Evolutionary conservation across 2,113 vertebrate species (phyloP), one percentile per base, ranked within the genome.

Genomic region (Silurus glanis): DNA sequence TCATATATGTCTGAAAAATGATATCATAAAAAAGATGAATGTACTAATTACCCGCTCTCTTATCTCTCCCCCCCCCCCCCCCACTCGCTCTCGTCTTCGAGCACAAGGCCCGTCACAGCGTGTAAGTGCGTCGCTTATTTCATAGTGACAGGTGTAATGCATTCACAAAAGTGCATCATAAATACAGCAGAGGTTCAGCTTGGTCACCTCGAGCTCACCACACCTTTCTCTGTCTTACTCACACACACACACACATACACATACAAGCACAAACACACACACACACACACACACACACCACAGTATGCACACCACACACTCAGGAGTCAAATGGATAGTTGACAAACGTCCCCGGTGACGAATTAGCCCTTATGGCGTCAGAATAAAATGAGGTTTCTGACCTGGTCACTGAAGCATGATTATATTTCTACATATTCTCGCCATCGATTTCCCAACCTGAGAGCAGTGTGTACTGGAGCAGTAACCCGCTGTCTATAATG

Each of bases 1-100:
- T 99, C 98, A 97, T 99, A 99, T 98, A 98, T 96, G 97, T 98
- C 98, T 99, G 97, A 99, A 98, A 98, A 99, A 99, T 98, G 97
- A 98, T 98, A 99, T 98, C 96, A 95, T 99, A 99, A 99, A 99
- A 99, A 99, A 99, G 98, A 99, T 99, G 96, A 99, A 99, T 99
- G 98, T 97, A 97, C 97, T 99, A 99, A 99, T 99, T 99, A 99
- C 96, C 95, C 95, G 96, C 96, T 96, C 96, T 96, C 97, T 98
- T 98, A 99, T 99, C 98, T 97, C 95, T 95, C 96, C 93, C 92
- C 95, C 96, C 93, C 92, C 95, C 96, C 95, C 96, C 96, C 96
- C 86, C 95, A 96, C 96, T 97, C 96, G 95, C 96, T 96, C 89
- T 95, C 94, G 96, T 96, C 96, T 95, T 95, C 94, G 95, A 96